Base-by-base conservation (phyloP, 2,888 invertebrate species). In the Diarsia mendica region DNA sequence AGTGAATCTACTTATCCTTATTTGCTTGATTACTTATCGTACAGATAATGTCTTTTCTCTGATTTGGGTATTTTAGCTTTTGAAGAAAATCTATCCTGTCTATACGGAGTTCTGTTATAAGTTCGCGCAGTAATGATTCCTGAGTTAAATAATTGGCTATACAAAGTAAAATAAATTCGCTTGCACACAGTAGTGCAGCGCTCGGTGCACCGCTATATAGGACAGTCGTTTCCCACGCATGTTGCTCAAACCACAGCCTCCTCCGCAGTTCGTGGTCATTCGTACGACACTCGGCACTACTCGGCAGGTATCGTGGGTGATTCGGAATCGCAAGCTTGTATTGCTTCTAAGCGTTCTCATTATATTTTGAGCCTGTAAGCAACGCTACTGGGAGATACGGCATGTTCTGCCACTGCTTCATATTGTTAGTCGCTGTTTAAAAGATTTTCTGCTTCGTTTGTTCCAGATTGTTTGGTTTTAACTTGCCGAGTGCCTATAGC, bases 201-300 rank as follows among this genome's bases (percentile, higher is more conserved):
- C 74, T 82, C 75, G 75, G 77, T 87, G 87, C 85, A 84, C 86
- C 89, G 82, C 86, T 90, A 89, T 91, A 90, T 91, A 91, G 92
- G 91, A 89, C 91, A 89, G 76, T 89, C 60, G 88, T 88, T 93
- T 94, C 94, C 93, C 93, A 94, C 94, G 93, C 94, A 89, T 88
- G 91, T 93, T 91, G 91, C 90, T 87, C 85, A 86, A 89, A 92
- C 91, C 90, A 87, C 92, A 91, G 86, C 90, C 91, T 91, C 91
- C 93, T 90, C 89, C 92, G 89, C 91, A 87, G 79, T 82, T 84
- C 86, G 89, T 89, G 90, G 89, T 89, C 88, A 86, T 84, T 88
- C 76, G 86, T 87, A 80, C 85, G 85, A 83, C 84, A 82, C 78
- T 83, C 81, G 80, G 67, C 77, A 81, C 80, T 83, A 82, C 78